A percentile compares a stretch with the other conserved stretches of the same genome.
Conservation (phyloP, 2,888 invertebrate genomes). For the Escarpia spicata region DNA sequence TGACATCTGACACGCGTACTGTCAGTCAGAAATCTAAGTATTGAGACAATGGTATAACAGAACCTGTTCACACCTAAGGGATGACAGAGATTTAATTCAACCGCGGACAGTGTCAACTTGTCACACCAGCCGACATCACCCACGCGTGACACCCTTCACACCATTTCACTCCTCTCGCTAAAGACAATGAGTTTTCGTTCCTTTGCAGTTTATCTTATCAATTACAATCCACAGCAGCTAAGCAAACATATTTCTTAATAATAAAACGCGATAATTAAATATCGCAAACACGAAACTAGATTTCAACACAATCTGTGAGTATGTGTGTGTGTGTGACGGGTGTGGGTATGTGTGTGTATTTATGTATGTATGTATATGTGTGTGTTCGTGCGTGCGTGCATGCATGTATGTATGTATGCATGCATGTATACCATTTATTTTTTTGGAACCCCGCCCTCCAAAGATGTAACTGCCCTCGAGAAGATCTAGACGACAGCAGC, state of each 20-base stretch:
- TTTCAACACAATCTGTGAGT: too few species aligned
- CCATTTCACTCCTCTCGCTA: not conserved
- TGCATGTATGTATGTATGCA: too few species aligned
- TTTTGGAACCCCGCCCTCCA: too few species aligned
- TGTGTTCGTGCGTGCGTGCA: too few species aligned
- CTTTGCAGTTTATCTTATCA: not conserved
- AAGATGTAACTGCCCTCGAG: too few species aligned
- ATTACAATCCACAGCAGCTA: not conserved
- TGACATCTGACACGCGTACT: not conserved
- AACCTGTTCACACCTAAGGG: not conserved
- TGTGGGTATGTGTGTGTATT: too few species aligned
- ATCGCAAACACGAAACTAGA: too few species aligned
- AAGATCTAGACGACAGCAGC: too few species aligned
- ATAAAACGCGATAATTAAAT: not conserved
- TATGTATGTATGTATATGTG: too few species aligned
- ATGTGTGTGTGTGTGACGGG: too few species aligned
- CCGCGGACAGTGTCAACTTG: not conserved
- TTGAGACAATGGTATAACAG: not conserved
- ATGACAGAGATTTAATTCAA: not conserved
- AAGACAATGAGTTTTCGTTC: not conserved
- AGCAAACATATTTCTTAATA: not conserved
- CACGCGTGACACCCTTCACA: not conserved
- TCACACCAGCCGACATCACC: not conserved
- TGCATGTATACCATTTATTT: too few species aligned
- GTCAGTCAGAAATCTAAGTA: not conserved